Conservation (phyloP, 2,113 vertebrate species). For the Muntiacus reevesi region DNA sequence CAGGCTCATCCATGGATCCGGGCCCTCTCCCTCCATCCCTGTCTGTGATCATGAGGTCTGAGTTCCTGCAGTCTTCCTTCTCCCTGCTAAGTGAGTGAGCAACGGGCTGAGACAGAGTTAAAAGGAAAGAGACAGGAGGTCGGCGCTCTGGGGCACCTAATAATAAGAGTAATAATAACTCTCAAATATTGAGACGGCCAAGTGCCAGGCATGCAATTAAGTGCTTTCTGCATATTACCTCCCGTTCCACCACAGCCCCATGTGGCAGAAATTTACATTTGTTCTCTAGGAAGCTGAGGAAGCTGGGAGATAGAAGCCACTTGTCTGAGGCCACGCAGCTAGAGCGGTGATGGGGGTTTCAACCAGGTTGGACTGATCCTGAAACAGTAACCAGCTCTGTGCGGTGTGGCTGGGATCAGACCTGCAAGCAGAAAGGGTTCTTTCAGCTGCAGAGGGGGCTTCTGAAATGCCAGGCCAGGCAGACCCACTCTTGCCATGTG, state of each 20-base stretch:
- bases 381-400: background rate
- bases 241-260: background rate
- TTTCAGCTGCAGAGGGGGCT: background rate
- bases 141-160: background rate
- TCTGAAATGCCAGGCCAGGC: background rate
- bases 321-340: background rate
- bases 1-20: background rate
- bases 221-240: background rate
- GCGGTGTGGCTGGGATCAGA: background rate
- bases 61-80: background rate
- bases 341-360: background rate
- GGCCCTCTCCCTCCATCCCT: background rate
- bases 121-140: slow-evolving; percentile 12
- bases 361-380: background rate
- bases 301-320: background rate
- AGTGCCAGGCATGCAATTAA: background rate
- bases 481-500: background rate
- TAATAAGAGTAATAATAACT: background rate
- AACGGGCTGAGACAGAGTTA: background rate
- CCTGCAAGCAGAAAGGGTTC: background rate
- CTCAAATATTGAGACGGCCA: background rate
- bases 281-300: background rate
- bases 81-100: background rate
- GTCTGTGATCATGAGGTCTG: background rate
- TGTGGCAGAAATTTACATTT: background rate